phyloP scores from a whole-genome alignment of 2,888 invertebrate genomes.

The Hesperia comma region DNA sequence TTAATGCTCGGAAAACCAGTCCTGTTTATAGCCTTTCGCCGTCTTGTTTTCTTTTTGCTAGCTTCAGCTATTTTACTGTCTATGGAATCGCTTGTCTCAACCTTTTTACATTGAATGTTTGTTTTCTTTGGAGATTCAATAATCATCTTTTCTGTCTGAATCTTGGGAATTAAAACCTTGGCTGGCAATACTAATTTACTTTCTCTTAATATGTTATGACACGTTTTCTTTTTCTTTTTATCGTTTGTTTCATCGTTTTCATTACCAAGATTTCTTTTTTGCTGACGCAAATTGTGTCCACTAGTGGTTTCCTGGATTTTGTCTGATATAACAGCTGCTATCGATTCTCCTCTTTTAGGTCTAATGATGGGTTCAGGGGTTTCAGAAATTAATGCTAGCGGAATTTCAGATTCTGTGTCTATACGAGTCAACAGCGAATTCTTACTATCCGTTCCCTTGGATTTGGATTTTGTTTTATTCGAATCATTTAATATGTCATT shows the following conservation, averaged over 20 bases:
- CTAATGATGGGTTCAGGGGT: conserved; percentile 69
- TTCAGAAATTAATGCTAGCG: conserved; percentile 71
- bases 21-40: conserved; percentile 91
- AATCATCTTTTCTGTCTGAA: conserved; percentile 68
- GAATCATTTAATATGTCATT: conserved; percentile 64
- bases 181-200: conserved; percentile 76
- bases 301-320: conserved; percentile 76
- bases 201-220: conserved; percentile 71
- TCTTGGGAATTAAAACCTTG: conserved; percentile 70
- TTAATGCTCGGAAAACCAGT: conserved; percentile 94
- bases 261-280: conserved; percentile 70
- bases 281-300: conserved; percentile 75
- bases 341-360: conserved; percentile 76
- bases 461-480: conserved; percentile 69
- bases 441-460: conserved; percentile 58
- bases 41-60: conserved; percentile 79
- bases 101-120: conserved; percentile 55
- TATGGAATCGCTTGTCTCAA: conserved; percentile 55
- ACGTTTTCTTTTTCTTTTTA: conserved; percentile 75
- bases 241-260: conserved; percentile 70
- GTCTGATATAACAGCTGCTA: conserved; percentile 77
- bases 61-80: conserved; percentile 60
- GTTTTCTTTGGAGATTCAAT: conserved; percentile 63
- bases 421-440: conserved; percentile 60
- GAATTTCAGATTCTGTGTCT: conserved; percentile 75